Percentiles rank a stretch among this genome's conserved stretches.
Conservation (phyloP, 2,113 vertebrate genomes). For the Tragelaphus buxtoni region DNA sequence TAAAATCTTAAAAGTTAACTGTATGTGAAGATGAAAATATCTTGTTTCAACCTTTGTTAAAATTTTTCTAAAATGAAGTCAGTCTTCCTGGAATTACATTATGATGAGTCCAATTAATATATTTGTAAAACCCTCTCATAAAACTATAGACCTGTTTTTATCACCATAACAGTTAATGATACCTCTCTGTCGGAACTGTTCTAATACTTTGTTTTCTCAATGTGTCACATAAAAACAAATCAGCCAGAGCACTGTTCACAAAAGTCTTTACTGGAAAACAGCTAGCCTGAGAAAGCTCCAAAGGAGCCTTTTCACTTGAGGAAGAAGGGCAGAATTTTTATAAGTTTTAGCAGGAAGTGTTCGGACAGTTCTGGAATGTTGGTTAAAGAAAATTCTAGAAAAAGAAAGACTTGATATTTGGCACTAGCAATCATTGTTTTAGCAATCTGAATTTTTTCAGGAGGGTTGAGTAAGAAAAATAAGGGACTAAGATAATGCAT, state of each 20-base stretch:
- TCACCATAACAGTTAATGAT: neutral
- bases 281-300: neutral
- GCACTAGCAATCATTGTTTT: neutral
- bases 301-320: neutral
- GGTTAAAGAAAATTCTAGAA: neutral
- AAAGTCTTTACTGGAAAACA: neutral
- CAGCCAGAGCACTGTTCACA: neutral
- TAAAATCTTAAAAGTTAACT: neutral
- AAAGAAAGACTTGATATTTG: neutral
- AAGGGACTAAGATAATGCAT: neutral
- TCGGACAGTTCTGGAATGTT: neutral
- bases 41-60: neutral
- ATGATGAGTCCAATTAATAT: neutral
- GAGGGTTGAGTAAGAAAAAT: neutral
- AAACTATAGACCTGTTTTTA: neutral
- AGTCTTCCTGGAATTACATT: neutral
- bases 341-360: neutral
- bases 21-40: neutral
- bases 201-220: neutral
- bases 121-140: neutral
- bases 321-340: neutral
- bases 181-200: neutral
- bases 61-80: neutral
- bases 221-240: neutral
- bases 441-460: neutral